phyloP scores from a whole-genome alignment of 2,113 vertebrate species.

The Dolichotis patagonum region DNA sequence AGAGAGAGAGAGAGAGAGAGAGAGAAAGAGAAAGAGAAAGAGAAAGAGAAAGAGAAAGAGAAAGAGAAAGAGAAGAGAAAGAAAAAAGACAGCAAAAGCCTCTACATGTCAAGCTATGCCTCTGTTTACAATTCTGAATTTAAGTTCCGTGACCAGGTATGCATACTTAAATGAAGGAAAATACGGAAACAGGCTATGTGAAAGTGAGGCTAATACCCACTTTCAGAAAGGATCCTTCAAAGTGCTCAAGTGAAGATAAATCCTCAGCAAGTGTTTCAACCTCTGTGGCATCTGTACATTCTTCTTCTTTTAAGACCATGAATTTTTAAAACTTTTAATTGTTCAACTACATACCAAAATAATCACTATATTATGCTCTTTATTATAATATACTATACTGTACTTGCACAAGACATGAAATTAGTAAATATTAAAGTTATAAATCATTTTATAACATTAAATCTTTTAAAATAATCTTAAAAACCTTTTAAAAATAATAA shows the following conservation, averaged over 20 bases:
- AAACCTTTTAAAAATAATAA: slow-evolving; percentile 29
- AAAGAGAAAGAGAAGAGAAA: background rate
- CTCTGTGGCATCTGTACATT: background rate
- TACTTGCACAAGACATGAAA: background rate
- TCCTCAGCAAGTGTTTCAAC: background rate
- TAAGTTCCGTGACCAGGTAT: background rate
- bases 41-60: too few relatives aligned
- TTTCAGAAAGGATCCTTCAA: background rate
- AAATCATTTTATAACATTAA: background rate
- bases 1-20: too few relatives aligned
- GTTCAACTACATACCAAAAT: background rate
- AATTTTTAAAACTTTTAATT: background rate
- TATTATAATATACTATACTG: background rate
- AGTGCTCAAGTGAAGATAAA: slow-evolving; percentile 1
- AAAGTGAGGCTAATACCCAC: background rate
- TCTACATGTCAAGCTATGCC: background rate
- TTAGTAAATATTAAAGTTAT: slow-evolving; percentile 39
- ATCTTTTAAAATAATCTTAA: too few relatives aligned
- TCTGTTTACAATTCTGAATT: background rate
- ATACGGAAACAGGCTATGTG: background rate
- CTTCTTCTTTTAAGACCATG: background rate
- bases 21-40: too few relatives aligned
- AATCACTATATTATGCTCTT: background rate
- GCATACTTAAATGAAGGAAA: background rate
- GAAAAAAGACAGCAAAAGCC: background rate